phyloP scores from a whole-genome alignment of 2,888 invertebrate species.

The Antheraea yamamai region DNA sequence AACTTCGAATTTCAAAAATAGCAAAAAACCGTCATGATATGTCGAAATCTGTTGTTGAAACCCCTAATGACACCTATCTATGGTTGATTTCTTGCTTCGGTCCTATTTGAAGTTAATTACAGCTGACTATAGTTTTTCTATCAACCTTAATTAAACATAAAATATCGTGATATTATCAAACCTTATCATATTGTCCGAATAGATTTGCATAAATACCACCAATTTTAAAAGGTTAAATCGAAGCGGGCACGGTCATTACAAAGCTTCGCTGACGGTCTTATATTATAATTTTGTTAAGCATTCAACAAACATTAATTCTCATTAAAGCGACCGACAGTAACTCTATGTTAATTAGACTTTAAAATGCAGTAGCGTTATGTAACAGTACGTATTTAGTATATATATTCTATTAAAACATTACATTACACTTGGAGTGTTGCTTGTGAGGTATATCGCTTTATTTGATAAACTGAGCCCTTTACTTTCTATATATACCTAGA shows the following conservation, averaged over 20 bases:
- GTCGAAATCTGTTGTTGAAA: neutral
- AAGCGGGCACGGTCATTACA: neutral
- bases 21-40: neutral
- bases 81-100: neutral
- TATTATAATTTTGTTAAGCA: constrained; percentile 8
- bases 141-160: neutral
- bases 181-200: neutral
- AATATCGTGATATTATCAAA: neutral
- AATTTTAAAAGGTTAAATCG: neutral
- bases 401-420: too few relatives aligned
- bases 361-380: neutral
- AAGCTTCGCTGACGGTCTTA: neutral
- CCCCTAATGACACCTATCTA: neutral
- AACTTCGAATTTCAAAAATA: too few relatives aligned
- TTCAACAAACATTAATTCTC: constrained; percentile 4
- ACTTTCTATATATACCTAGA: too few relatives aligned
- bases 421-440: too few relatives aligned
- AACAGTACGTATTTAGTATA: too few relatives aligned
- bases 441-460: too few relatives aligned
- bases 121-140: neutral
- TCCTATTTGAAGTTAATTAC: neutral
- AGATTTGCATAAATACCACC: neutral
- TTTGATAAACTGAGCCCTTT: too few relatives aligned
- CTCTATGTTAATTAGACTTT: constrained; percentile 1
- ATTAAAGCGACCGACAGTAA: constrained; percentile 1